These are phyloP conservation scores for Umimayanthus chanpuru DNA, from an alignment of 92 coral and sea anemone species.

Conservation along the genomic window DNA sequence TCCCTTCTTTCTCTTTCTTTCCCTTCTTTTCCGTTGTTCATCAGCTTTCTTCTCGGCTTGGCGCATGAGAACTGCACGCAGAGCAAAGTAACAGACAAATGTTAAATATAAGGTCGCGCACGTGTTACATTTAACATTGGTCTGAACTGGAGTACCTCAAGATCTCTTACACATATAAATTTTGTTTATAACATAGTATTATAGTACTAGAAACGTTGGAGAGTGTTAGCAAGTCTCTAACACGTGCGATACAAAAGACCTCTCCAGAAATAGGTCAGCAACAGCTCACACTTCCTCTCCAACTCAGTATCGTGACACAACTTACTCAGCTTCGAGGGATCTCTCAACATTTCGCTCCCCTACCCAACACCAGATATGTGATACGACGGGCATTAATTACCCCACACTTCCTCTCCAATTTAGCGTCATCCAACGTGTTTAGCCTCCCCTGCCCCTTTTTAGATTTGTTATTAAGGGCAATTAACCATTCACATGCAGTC, in stretches of 20 bases:
- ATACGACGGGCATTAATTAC: neutral
- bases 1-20: constrained; percentile 86
- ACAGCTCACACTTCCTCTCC: constrained; percentile 81
- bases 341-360: no score
- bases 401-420: constrained; percentile 90
- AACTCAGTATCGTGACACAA: constrained; percentile 86
- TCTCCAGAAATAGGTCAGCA: neutral
- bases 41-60: constrained; percentile 99
- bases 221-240: no score
- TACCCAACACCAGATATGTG: no score
- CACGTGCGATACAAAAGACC: no score
- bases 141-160: no score
- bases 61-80: constrained; percentile 72
- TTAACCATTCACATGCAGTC: neutral
- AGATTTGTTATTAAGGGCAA: no score
- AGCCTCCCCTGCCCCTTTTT: no score
- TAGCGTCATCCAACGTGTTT: constrained; percentile 82
- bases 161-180: no score
- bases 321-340: neutral
- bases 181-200: no score
- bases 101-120: no score
- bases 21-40: constrained; percentile 92
- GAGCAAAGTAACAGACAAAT: neutral
- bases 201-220: no score
- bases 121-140: no score